Conservation (phyloP, 2,888 invertebrate species). For the Cephus pulcher region DNA sequence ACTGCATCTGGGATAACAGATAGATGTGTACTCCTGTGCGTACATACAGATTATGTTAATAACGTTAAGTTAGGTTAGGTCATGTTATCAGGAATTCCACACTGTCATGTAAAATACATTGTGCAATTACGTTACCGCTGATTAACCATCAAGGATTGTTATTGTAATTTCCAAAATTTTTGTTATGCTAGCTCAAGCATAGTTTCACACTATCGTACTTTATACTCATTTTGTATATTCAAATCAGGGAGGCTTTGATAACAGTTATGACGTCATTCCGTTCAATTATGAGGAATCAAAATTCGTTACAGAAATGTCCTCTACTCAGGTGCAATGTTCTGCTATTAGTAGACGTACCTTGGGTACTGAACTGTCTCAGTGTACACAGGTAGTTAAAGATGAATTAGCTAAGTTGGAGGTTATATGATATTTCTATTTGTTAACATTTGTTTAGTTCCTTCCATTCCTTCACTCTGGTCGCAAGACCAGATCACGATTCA, state of each 20-base stretch:
- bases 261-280: background rate
- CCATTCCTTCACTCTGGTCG: background rate
- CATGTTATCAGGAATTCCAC: background rate
- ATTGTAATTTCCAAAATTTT: background rate
- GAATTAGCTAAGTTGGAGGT: background rate
- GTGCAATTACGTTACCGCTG: background rate
- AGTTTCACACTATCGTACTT: background rate
- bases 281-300: background rate
- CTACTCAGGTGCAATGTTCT: background rate
- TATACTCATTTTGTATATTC: background rate
- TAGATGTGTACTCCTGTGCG: background rate
- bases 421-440: background rate
- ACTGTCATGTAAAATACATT: background rate
- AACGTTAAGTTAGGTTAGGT: background rate
- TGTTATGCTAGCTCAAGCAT: background rate
- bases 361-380: background rate
- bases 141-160: background rate
- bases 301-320: background rate
- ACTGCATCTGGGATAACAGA: background rate
- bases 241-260: background rate
- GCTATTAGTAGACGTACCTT: background rate
- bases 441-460: background rate
- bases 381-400: background rate
- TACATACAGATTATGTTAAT: background rate
- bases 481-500: background rate